Conservation (phyloP, 1,140 invertebrate species). For the Penaeus indicus region DNA sequence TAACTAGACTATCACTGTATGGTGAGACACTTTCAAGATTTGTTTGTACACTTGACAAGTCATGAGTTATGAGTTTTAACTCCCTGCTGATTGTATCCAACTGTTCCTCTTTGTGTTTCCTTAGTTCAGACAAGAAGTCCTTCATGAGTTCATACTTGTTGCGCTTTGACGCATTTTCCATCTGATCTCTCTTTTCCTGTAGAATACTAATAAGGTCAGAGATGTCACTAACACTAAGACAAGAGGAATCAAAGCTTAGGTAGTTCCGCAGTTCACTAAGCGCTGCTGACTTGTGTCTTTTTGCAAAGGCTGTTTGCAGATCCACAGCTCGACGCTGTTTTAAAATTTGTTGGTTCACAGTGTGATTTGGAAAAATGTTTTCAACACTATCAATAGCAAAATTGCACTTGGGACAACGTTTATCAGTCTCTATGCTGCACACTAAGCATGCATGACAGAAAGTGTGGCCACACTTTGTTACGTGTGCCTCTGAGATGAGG, state of each 20-base stretch:
- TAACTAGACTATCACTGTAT: slow-evolving; percentile 69
- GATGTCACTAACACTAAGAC: slow-evolving; percentile 82
- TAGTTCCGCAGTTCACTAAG: slow-evolving; percentile 68
- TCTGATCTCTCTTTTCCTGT: slow-evolving; percentile 81
- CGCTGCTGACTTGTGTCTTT: slow-evolving; percentile 62
- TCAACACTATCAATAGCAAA: slow-evolving; percentile 79
- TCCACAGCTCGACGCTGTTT: slow-evolving; percentile 78
- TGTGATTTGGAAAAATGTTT: slow-evolving; percentile 88
- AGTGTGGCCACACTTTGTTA: slow-evolving; percentile 94
- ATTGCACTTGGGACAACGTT: slow-evolving; percentile 90
- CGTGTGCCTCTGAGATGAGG: slow-evolving; percentile 90
- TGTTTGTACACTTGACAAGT: slow-evolving; percentile 84
- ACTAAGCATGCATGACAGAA: slow-evolving; percentile 90
- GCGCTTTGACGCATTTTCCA: slow-evolving; percentile 84
- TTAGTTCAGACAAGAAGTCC: slow-evolving; percentile 86
- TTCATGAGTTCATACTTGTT: slow-evolving; percentile 85
- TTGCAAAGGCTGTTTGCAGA: slow-evolving; percentile 67
- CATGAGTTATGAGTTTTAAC: slow-evolving; percentile 82
- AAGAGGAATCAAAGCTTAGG: slow-evolving; percentile 68
- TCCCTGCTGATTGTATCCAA: slow-evolving; percentile 79
- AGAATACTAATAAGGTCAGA: slow-evolving; percentile 86
- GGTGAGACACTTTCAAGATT: slow-evolving; percentile 80
- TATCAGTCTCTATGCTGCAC: slow-evolving; percentile 82
- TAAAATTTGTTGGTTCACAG: slow-evolving; percentile 86
- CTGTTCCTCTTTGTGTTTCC: slow-evolving; percentile 82